Evolutionary conservation across 2,797 vertebrate species (phyloP).

Genomic region (Scolopax rusticola): DNA sequence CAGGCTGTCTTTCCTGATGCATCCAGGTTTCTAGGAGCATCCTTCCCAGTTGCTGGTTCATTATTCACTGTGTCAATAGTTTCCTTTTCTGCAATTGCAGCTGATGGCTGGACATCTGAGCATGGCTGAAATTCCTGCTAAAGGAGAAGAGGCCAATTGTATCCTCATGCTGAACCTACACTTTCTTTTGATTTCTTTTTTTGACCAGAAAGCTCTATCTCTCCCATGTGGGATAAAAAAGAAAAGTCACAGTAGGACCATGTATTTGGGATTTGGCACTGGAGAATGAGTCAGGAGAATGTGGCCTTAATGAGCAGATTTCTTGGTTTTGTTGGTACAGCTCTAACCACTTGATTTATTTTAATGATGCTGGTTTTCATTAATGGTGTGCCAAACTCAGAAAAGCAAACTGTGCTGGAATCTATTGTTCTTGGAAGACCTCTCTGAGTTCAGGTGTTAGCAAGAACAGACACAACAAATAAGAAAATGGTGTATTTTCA

Average conservation of each 20-base stretch:
- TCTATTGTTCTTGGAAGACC: neutral
- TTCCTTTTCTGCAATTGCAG: neutral
- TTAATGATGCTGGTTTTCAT: neutral
- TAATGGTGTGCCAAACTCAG: neutral
- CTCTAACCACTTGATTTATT: neutral
- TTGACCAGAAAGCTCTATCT: neutral
- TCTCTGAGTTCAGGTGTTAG: neutral
- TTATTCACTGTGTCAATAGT: neutral
- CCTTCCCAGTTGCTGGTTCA: neutral
- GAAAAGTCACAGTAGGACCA: neutral
- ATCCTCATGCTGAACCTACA: neutral
- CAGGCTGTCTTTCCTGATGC: neutral
- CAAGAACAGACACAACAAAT: neutral
- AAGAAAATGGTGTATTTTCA: neutral
- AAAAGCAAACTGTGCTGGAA: neutral
- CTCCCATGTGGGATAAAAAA: neutral
- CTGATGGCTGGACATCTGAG: neutral
- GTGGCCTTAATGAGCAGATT: neutral
- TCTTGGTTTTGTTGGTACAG: neutral
- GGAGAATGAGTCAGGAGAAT: neutral
- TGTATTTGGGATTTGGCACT: neutral
- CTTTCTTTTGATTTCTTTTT: neutral
- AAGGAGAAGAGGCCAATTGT: neutral
- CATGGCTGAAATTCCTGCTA: neutral
- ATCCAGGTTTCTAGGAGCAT: neutral